These are phyloP conservation scores for Diploptera punctata DNA, from an alignment of 2,888 invertebrate genomes.

Conservation along the genomic window DNA sequence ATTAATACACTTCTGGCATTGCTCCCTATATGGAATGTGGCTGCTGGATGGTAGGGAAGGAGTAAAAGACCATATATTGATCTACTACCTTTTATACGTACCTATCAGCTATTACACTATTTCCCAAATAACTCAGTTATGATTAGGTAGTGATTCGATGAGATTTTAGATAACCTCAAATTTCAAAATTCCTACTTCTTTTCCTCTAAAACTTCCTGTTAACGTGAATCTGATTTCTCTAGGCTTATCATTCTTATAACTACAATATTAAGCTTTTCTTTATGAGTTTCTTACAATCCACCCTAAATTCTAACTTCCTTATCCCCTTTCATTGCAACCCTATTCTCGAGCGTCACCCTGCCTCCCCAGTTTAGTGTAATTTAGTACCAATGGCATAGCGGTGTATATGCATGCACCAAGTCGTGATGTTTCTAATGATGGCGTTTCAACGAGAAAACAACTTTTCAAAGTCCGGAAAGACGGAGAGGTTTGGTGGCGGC, in stretches of 20 bases:
- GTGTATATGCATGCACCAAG: slow-evolving; percentile 5
- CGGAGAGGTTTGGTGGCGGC: slow-evolving; percentile 32
- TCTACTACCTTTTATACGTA: no score
- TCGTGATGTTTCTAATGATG: slow-evolving; percentile 34
- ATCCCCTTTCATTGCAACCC: not conserved
- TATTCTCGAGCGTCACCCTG: not conserved
- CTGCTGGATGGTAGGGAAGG: no score
- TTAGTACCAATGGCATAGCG: slow-evolving; percentile 1
- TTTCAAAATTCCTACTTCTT: not conserved
- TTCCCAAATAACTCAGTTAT: no score
- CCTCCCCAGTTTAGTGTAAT: slow-evolving; percentile 2
- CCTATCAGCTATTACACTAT: no score
- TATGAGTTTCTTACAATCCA: not conserved
- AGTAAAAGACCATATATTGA: no score
- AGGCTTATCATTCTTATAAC: not conserved
- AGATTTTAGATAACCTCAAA: no score
- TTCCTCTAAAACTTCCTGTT: not conserved
- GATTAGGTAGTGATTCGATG: no score
- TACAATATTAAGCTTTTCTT: not conserved
- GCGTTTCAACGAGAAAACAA: slow-evolving; percentile 37
- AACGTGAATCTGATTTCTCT: not conserved
- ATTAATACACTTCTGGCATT: no score
- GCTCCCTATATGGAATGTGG: no score
- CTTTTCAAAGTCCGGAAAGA: slow-evolving; percentile 42
- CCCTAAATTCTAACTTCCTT: not conserved